Conservation (phyloP, 2,797 vertebrate genomes). For the Ctenosaura bakeri region DNA sequence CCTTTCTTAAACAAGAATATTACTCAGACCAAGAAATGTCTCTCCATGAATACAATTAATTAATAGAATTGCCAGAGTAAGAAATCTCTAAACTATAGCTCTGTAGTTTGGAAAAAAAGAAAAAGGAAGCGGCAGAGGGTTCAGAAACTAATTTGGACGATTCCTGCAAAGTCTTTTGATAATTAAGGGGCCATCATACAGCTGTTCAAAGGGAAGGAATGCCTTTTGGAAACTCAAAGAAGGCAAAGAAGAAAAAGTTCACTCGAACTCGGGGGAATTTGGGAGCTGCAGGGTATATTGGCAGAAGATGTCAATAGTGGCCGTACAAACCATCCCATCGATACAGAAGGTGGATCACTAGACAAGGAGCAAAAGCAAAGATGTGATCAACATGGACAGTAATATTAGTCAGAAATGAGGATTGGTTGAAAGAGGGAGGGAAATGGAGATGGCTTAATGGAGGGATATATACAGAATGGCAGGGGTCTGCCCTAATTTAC, state of each 20-base stretch:
- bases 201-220: neutral
- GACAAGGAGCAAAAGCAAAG: too few species aligned
- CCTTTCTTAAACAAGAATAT: neutral
- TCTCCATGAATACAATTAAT: neutral
- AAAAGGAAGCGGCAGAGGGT: neutral
- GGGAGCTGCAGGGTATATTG: neutral
- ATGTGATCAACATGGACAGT: neutral
- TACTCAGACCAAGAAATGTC: neutral
- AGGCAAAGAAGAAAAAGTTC: slow-evolving; percentile 4
- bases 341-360: neutral
- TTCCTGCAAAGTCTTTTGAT: neutral
- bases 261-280: neutral
- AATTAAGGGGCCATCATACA: neutral
- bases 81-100: neutral
- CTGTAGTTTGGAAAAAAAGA: too few species aligned
- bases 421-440: too few species aligned
- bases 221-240: neutral
- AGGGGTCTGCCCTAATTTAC: neutral
- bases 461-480: too few species aligned
- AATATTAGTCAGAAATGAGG: neutral
- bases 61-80: neutral
- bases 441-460: too few species aligned
- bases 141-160: neutral
- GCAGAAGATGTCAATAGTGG: neutral
- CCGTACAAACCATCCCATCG: neutral